A percentile compares a stretch with the other conserved stretches of the same genome.
These are phyloP conservation scores for Catostomus latipinnis DNA, from an alignment of 2,797 vertebrate species.

Conservation along the genomic window DNA sequence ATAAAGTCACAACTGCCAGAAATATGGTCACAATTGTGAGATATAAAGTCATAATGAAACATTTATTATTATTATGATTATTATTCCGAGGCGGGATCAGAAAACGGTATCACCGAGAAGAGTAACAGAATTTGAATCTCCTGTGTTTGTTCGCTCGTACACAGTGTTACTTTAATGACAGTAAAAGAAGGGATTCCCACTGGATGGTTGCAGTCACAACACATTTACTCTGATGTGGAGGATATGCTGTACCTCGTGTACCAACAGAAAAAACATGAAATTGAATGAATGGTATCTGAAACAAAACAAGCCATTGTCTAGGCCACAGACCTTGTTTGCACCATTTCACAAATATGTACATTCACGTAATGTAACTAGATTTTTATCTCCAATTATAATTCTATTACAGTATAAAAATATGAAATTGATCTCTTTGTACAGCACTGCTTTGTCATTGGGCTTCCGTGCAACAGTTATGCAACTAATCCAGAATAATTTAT, in stretches of 20 bases:
- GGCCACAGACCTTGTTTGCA: constrained; percentile 45
- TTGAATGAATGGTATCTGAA: constrained; percentile 10
- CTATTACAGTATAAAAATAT: constrained; percentile 38
- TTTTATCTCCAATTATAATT: constrained; percentile 43
- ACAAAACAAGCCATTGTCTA: constrained; percentile 33
- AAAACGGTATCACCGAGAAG: background rate
- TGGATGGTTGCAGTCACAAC: background rate
- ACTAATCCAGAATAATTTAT: constrained; percentile 52
- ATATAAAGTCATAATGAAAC: no score
- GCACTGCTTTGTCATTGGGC: constrained; percentile 59
- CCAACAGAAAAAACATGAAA: constrained; percentile 2
- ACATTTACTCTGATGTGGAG: constrained; percentile 9
- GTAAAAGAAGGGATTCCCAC: constrained; percentile 14
- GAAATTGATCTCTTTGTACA: constrained; percentile 53
- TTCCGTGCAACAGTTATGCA: constrained; percentile 62
- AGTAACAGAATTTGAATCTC: background rate
- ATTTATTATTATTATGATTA: no score
- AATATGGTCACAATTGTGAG: no score
- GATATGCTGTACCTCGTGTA: background rate
- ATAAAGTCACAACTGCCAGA: no score
- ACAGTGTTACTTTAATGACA: constrained; percentile 26
- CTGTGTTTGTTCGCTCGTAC: background rate
- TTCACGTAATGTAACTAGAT: background rate
- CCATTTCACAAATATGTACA: constrained; percentile 36
- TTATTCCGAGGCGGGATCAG: background rate